Percentiles rank a stretch among this genome's conserved stretches.
Conservation (phyloP, 2,797 vertebrate genomes). For the Ammospiza maritima region DNA sequence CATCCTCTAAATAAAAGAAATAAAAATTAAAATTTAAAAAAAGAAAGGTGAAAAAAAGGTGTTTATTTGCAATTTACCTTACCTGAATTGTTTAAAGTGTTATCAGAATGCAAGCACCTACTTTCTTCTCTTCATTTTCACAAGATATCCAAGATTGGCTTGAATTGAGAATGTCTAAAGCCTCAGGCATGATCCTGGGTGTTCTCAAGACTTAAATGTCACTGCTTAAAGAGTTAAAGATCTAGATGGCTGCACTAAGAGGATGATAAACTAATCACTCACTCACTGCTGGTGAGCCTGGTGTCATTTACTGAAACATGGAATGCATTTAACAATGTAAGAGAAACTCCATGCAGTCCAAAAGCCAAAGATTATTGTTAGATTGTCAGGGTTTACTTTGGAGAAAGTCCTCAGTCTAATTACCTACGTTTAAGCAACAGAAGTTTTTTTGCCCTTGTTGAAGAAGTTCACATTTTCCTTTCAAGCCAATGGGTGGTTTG, state of each 20-base stretch:
- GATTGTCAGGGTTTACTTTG: slow-evolving; percentile 67
- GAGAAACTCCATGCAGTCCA: slow-evolving; percentile 57
- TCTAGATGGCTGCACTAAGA: slow-evolving; percentile 76
- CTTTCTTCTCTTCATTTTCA: slow-evolving; percentile 71
- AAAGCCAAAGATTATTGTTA: slow-evolving; percentile 71
- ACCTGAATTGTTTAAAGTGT: slow-evolving; percentile 55
- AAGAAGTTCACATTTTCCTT: slow-evolving; percentile 59
- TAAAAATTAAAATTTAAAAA: not conserved
- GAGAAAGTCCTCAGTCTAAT: slow-evolving; percentile 76
- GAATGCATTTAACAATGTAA: slow-evolving; percentile 74
- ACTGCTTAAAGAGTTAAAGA: slow-evolving; percentile 80
- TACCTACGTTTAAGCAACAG: slow-evolving; percentile 59
- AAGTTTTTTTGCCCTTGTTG: slow-evolving; percentile 54
- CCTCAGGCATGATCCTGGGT: slow-evolving; percentile 78
- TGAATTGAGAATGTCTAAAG: slow-evolving; percentile 61
- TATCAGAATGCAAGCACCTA: slow-evolving; percentile 50
- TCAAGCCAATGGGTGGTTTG: not conserved
- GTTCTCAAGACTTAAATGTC: slow-evolving; percentile 78
- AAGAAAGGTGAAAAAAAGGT: not conserved
- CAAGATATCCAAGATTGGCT: slow-evolving; percentile 57
- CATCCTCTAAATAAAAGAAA: not conserved
- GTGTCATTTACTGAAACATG: slow-evolving; percentile 76
- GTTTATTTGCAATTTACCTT: slow-evolving; percentile 62
- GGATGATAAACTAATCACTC: slow-evolving; percentile 78
- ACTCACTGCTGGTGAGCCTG: slow-evolving; percentile 73